Conservation (phyloP, 2,888 invertebrate genomes). For the Dasysyrphus albostriatus region DNA sequence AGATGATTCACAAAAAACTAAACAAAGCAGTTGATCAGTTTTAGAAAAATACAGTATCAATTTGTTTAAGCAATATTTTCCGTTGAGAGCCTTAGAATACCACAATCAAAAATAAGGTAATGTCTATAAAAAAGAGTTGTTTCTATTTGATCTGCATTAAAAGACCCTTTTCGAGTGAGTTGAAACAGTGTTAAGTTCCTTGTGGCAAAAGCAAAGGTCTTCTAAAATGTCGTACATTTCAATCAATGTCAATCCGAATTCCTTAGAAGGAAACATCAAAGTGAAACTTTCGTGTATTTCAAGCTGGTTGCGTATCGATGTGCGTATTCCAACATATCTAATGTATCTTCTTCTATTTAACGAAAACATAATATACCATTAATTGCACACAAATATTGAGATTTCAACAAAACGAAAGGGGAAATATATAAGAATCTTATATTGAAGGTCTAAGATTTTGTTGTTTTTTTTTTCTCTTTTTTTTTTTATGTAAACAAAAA, state of each 20-base stretch:
- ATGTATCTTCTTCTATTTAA: constrained; percentile 43
- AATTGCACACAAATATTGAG: constrained; percentile 76
- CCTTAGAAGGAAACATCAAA: constrained; percentile 63
- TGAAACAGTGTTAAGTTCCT: neutral
- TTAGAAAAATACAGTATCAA: too few species aligned
- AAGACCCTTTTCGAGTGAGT: neutral
- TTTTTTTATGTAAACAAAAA: constrained; percentile 17
- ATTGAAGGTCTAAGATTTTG: constrained; percentile 29
- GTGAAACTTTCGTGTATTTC: constrained; percentile 24
- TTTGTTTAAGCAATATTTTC: too few species aligned
- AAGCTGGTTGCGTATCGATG: constrained; percentile 13
- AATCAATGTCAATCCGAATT: constrained; percentile 16
- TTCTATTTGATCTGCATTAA: too few species aligned
- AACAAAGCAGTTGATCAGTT: too few species aligned
- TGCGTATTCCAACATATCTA: constrained; percentile 12
- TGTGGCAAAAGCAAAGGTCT: neutral
- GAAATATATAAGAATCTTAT: constrained; percentile 24
- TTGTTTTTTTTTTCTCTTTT: neutral
- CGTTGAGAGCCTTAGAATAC: too few species aligned
- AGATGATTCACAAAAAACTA: too few species aligned
- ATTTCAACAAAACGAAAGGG: constrained; percentile 66
- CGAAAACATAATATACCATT: constrained; percentile 71
- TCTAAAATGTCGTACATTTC: constrained; percentile 9
- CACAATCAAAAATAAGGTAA: too few species aligned
- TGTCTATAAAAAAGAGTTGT: too few species aligned